Conservation (phyloP, 2,113 vertebrate species). For the Narcine bancroftii region DNA sequence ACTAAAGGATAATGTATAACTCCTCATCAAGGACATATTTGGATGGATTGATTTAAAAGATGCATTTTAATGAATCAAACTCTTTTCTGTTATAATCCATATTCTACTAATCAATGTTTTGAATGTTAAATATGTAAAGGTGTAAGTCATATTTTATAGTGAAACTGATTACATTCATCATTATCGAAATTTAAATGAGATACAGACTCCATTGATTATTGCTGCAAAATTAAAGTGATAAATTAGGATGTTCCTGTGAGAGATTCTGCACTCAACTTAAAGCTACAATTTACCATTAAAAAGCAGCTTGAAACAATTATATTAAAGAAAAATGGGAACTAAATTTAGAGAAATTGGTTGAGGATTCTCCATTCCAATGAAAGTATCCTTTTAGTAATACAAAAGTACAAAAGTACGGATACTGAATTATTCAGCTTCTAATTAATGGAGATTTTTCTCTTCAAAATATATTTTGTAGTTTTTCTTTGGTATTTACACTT, state of each 20-base stretch:
- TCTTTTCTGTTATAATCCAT: background rate
- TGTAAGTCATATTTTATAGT: background rate
- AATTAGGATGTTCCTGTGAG: too few species aligned
- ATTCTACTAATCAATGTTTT: background rate
- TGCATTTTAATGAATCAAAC: background rate
- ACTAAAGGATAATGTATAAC: background rate
- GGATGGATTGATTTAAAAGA: background rate
- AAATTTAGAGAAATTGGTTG: background rate
- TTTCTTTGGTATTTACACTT: background rate
- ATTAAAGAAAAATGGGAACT: background rate
- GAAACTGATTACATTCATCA: background rate
- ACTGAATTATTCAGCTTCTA: background rate
- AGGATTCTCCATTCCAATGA: background rate
- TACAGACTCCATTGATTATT: too few species aligned
- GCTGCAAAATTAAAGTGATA: too few species aligned
- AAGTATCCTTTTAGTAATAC: background rate
- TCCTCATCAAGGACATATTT: background rate
- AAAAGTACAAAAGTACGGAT: background rate
- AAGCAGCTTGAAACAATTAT: background rate
- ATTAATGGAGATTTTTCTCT: background rate
- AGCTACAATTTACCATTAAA: too few species aligned
- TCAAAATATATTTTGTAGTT: background rate
- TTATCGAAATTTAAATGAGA: too few species aligned
- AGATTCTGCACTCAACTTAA: too few species aligned
- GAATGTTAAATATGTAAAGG: background rate